Conservation (phyloP, 2,888 invertebrate species). For the Troglohyphantes excavatus region DNA sequence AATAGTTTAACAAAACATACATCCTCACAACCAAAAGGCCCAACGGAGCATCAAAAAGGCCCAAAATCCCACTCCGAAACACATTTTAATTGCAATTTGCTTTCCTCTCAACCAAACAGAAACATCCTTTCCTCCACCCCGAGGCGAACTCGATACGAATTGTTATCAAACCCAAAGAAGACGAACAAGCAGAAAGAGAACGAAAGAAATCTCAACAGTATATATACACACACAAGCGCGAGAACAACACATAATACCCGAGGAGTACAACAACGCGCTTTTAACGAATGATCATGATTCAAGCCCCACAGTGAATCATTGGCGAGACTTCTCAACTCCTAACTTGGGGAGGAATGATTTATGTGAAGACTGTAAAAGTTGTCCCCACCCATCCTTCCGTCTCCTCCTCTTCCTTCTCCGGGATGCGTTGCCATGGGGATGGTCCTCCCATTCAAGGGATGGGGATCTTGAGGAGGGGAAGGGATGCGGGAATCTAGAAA, state of each 20-base stretch:
- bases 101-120: background rate
- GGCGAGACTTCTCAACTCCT: constrained; percentile 75
- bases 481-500: background rate
- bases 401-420: constrained; percentile 52
- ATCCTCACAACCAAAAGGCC: no score
- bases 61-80: background rate
- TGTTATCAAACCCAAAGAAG: constrained; percentile 10
- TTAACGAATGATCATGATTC: constrained; percentile 77
- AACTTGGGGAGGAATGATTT: constrained; percentile 74
- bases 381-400: constrained; percentile 74
- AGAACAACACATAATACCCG: constrained; percentile 71
- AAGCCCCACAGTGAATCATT: constrained; percentile 73
- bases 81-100: constrained; percentile 40
- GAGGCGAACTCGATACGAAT: background rate
- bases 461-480: constrained; percentile 47
- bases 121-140: background rate
- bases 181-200: constrained; percentile 3
- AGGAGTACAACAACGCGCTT: constrained; percentile 71
- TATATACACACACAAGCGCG: constrained; percentile 41
- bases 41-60: background rate
- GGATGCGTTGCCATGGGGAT: constrained; percentile 43
- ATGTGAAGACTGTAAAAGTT: constrained; percentile 74
- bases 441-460: constrained; percentile 69
- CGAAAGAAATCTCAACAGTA: constrained; percentile 33
- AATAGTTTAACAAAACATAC: no score